Evolutionary conservation across 1,140 invertebrate species (phyloP).

Genomic region (Archivesica marissinica): DNA sequence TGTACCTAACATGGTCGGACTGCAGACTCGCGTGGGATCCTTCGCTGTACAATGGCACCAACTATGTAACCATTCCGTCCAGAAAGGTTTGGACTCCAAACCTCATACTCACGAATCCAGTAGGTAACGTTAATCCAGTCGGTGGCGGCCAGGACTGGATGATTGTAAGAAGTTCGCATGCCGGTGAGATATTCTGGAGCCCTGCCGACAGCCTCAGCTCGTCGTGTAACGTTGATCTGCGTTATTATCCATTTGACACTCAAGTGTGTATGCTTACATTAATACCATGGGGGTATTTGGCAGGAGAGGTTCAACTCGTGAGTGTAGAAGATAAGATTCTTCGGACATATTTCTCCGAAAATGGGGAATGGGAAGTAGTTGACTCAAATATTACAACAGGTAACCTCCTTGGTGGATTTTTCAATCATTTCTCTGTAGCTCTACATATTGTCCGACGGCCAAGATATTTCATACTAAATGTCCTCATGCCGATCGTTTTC

Average conservation of each 20-base stretch:
- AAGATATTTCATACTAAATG: background rate
- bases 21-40: background rate
- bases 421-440: background rate
- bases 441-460: background rate
- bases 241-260: slow-evolving; percentile 9
- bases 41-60: background rate
- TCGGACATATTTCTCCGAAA: background rate
- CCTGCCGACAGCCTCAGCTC: background rate
- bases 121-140: background rate
- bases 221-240: background rate
- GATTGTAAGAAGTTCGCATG: background rate
- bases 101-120: background rate
- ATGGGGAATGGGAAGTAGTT: background rate
- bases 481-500: slow-evolving; percentile 6
- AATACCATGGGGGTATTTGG: background rate
- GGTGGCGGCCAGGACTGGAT: background rate
- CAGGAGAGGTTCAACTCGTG: background rate
- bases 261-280: background rate
- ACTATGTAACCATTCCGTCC: background rate
- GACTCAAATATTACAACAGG: background rate
- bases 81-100: slow-evolving; percentile 21
- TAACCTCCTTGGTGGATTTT: background rate
- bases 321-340: background rate
- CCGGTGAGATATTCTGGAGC: background rate
- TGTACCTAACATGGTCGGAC: slow-evolving; percentile 5